Conservation (phyloP, 2,113 vertebrate genomes). For the Triplophysa tibetana region DNA sequence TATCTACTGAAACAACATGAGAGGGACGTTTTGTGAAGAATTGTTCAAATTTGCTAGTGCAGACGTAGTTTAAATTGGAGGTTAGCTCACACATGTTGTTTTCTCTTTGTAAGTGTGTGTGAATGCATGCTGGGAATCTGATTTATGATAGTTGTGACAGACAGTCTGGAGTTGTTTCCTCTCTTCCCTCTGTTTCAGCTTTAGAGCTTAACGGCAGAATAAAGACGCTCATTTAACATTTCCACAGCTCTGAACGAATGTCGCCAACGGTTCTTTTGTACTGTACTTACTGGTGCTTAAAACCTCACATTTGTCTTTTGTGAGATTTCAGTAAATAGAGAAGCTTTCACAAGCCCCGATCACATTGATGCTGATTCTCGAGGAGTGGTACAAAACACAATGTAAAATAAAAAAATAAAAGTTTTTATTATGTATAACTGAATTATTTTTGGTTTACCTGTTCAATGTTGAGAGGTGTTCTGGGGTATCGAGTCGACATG, state of each 20-base stretch:
- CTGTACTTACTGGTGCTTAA: slow-evolving; percentile 28
- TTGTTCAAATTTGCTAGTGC: slow-evolving; percentile 33
- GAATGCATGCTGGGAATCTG: slow-evolving; percentile 34
- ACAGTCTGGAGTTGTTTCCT: slow-evolving; percentile 50
- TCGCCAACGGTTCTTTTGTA: slow-evolving; percentile 28
- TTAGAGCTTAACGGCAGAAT: slow-evolving; percentile 47
- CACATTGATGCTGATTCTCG: slow-evolving; percentile 23
- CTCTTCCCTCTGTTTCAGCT: slow-evolving; percentile 33
- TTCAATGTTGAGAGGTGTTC: no score
- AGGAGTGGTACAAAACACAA: background rate
- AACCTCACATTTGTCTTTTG: slow-evolving; percentile 36
- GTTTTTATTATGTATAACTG: background rate
- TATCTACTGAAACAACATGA: slow-evolving; percentile 18
- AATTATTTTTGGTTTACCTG: no score
- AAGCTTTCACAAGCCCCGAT: slow-evolving; percentile 20
- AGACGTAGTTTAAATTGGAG: slow-evolving; percentile 36
- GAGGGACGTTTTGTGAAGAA: slow-evolving; percentile 18
- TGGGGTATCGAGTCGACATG: no score
- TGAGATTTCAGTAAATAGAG: slow-evolving; percentile 25
- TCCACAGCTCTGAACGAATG: slow-evolving; percentile 24
- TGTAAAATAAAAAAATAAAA: background rate
- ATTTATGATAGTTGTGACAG: slow-evolving; percentile 51
- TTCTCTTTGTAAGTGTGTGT: slow-evolving; percentile 24
- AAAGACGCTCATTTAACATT: slow-evolving; percentile 26
- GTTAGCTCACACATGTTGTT: slow-evolving; percentile 24